Conservation (phyloP, 2,888 invertebrate species). For the Timema podura region DNA sequence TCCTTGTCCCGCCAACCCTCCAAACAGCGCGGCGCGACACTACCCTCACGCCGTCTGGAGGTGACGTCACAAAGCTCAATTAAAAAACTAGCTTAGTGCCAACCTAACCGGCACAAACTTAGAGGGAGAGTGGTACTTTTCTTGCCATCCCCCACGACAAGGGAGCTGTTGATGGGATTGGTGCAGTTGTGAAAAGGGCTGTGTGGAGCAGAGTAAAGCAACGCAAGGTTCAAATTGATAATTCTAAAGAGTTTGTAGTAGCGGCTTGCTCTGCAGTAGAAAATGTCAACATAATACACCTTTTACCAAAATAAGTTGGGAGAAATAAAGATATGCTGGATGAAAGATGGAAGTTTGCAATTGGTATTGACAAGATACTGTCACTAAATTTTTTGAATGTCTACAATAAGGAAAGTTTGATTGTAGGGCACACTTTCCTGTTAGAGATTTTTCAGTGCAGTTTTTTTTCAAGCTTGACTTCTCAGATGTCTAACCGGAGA, state of each 20-base stretch:
- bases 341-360: not conserved
- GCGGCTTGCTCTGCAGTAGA: not conserved
- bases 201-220: not conserved
- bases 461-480: too few relatives aligned
- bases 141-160: not conserved
- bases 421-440: too few relatives aligned
- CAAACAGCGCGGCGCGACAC: too few relatives aligned
- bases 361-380: too few relatives aligned
- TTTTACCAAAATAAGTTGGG: not conserved
- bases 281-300: constrained; percentile 1
- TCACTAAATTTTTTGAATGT: too few relatives aligned
- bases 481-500: not conserved
- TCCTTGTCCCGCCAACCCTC: too few relatives aligned
- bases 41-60: too few relatives aligned
- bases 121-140: not conserved
- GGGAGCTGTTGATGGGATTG: not conserved
- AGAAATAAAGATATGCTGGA: not conserved
- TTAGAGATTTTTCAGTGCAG: too few relatives aligned
- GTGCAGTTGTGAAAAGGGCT: constrained; percentile 4
- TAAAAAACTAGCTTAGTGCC: too few relatives aligned
- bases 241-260: constrained; percentile 2
- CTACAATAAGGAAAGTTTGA: too few relatives aligned
- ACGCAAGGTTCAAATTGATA: not conserved
- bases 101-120: too few relatives aligned
- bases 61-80: too few relatives aligned